These are phyloP conservation scores for Zaprionus vittiger DNA, from an alignment of 1,140 invertebrate species.

Conservation along the genomic window DNA sequence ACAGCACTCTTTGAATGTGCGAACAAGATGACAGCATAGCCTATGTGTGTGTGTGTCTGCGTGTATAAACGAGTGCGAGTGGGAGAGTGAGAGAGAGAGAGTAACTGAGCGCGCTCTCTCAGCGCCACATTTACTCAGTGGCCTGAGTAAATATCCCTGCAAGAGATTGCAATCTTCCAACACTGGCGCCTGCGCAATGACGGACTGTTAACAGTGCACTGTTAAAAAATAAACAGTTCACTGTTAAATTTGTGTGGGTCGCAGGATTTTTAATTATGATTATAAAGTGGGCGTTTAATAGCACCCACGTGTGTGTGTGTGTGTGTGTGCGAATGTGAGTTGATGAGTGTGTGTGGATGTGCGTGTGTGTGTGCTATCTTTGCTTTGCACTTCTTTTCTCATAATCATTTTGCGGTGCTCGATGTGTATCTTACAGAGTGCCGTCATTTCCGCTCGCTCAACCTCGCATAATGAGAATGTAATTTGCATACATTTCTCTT, in stretches of 20 bases:
- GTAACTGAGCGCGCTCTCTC: not conserved
- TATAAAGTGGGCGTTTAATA: conserved; percentile 60
- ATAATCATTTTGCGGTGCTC: conserved; percentile 34
- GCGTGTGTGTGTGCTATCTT: conserved; percentile 25
- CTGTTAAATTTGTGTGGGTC: conserved; percentile 17
- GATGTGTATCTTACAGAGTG: conserved; percentile 16
- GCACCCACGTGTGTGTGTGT: conserved; percentile 5
- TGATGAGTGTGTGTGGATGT: not conserved
- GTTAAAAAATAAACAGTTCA: conserved; percentile 30
- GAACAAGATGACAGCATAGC: conserved; percentile 39
- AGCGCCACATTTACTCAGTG: not conserved
- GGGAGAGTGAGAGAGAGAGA: not conserved
- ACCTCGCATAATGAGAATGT: conserved; percentile 2
- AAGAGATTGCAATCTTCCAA: conserved; percentile 19
- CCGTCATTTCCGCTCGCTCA: conserved; percentile 48
- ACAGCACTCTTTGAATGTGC: conserved; percentile 37
- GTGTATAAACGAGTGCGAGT: not conserved
- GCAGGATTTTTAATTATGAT: conserved; percentile 68
- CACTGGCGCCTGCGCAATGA: conserved; percentile 24
- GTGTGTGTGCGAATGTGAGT: conserved; percentile 1
- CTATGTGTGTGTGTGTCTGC: conserved; percentile 7
- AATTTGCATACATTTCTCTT: conserved; percentile 19
- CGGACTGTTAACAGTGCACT: not conserved
- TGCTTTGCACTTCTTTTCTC: conserved; percentile 39
- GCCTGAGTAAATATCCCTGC: conserved; percentile 43